phyloP scores from a whole-genome alignment of 1,140 invertebrate species.

The Bombus terrestris region DNA sequence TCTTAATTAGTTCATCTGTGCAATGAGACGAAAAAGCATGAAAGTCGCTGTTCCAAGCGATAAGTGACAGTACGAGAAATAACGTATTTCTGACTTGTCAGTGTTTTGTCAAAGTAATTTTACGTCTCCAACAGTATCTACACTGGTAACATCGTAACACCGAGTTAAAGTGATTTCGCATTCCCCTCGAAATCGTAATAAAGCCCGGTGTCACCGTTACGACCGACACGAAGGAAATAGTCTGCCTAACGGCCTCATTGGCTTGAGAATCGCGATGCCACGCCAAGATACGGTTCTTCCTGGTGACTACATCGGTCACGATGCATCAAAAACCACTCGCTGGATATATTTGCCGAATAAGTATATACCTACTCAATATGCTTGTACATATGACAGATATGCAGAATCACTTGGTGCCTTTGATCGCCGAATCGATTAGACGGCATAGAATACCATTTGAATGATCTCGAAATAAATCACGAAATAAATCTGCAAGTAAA shows the following conservation, averaged over 20 bases:
- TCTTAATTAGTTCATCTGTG: too few relatives aligned
- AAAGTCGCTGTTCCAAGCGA: background rate
- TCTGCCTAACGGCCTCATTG: conserved; percentile 34
- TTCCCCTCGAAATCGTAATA: conserved; percentile 48
- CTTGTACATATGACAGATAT: background rate
- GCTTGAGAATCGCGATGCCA: conserved; percentile 18
- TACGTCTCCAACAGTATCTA: background rate
- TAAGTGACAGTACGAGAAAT: background rate
- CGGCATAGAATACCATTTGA: background rate
- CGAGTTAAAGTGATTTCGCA: conserved; percentile 33
- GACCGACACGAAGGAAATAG: conserved; percentile 34
- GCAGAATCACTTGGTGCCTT: background rate
- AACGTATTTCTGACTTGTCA: background rate
- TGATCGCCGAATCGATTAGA: conserved; percentile 3
- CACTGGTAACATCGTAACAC: background rate
- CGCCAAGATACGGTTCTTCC: conserved; percentile 9
- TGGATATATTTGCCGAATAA: conserved; percentile 1
- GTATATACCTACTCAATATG: background rate
- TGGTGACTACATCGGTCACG: conserved; percentile 26
- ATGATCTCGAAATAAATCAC: background rate
- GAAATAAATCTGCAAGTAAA: too few relatives aligned
- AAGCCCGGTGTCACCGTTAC: conserved; percentile 38
- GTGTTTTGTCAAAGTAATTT: background rate
- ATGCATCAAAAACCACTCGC: conserved; percentile 43
- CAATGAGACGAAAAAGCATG: too few relatives aligned